Evolutionary conservation across 2,113 vertebrate genomes (phyloP), one percentile per base, ranked within the genome.

Genomic region (Parus major): DNA sequence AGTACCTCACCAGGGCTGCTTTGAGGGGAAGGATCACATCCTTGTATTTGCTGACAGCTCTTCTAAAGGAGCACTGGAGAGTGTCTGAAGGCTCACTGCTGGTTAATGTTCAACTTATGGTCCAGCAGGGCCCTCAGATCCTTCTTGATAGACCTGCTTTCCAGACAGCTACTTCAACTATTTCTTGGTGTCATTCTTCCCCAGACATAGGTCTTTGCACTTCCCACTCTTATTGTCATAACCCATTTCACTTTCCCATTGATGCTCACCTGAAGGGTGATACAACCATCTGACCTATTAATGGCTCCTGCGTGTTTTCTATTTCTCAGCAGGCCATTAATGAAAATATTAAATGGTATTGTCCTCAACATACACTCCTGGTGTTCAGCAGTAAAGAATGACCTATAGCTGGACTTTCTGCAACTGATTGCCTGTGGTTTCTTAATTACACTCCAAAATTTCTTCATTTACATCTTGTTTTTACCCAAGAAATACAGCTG

Each of bases 341-440:
- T 49, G 25, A 36, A 76, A 46, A 17, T 9, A 2, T 55, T 59
- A 28, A 59, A 64, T 0, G 3, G 6, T 71, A 15, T 13, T 63
- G 12, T 27, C 20, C 23, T 41, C 35, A n/a, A 2, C 12, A 25
- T 24, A 2, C 2, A 8, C 11, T 80, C 12, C 29, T 39, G 17
- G 23, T 9, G 3, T 59, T 60, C 46, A 50, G 3, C 15, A 36
- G 50, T 25, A 35, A 47, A 63, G 15, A 66, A 24, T 47, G 23
- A 24, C 13, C 14, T 82, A 18, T 14, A 69, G 23, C 10, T 76
- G 36, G 63, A 24, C 18, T 64, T 88, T 39, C 15, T 76, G 49
- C 21, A 55, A 22, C 11, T 41, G 41, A 17, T n/a, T 8, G 1
- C 4, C 8, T 7, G 0, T 35, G 23, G 1, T 18, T 8, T 33